Base-by-base conservation (phyloP, 2,797 vertebrate genomes). In the Zalophus californianus region DNA sequence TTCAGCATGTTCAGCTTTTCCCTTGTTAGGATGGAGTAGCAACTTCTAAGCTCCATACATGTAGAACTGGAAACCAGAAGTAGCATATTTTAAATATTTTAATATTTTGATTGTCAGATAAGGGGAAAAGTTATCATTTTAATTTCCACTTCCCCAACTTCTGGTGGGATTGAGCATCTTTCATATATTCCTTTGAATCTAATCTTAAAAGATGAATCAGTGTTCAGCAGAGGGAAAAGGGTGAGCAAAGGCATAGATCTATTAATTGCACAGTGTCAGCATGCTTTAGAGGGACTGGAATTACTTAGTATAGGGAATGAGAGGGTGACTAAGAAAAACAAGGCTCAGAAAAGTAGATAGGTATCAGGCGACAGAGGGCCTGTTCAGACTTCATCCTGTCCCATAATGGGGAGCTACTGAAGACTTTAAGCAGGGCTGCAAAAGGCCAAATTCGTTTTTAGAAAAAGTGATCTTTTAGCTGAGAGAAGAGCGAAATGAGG, bases 81-180 rank as follows among this genome's bases (percentile, higher is more conserved):
- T 41, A 60, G 72, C n/a, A 70, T 52, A n/a, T 58, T 85, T 52
- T n/a, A 75, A 91, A 58, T 44, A 29, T 41, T 75, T 89, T 58
- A 88, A 58, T 72, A 89, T 64, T 97, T 52, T 77, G 72, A 80
- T 50, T 29, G 12, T 75, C 58, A 83, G 14, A 78, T 64, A 78
- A 48, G 20, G 16, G 20, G 23, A 58, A 87, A 92, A 50, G 4
- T 15, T 79, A 14, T 16, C 62, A 35, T 78, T 94, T 85, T 78
- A 68, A 66, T 94, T 91, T 96, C 68, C 23, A 77, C n/a, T 91
- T 84, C 44, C 32, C 32, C 87, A 52, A 54, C 41, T 93, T 93
- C n/a, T 44, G 35, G 70, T 48, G 78, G 94, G 50, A 91, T 96
- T 52, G 86, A 80, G 25, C 16, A 50, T 50, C 29, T 90, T 80